phyloP scores from a whole-genome alignment of 2,888 invertebrate species.

The Cordilura impudica region DNA sequence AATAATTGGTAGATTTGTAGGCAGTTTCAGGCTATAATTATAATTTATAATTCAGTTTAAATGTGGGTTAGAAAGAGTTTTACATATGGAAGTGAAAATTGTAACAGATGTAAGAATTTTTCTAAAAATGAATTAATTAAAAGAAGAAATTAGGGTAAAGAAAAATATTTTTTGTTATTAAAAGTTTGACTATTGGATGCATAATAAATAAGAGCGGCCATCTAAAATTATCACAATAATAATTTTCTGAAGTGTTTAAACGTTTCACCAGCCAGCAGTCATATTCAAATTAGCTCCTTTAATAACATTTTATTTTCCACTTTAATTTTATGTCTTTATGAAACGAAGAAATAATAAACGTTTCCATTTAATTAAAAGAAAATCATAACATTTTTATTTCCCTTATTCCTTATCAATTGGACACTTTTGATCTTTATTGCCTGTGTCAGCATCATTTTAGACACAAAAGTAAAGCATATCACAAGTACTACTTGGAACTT shows the following conservation, averaged over 20 bases:
- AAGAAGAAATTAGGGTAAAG: too few relatives aligned
- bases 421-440: constrained; percentile 47
- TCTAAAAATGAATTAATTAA: too few relatives aligned
- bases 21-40: neutral
- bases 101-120: too few relatives aligned
- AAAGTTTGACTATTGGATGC: too few relatives aligned
- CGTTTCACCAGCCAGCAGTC: constrained; percentile 16
- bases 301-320: neutral
- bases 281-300: constrained; percentile 25
- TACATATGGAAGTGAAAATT: neutral
- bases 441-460: constrained; percentile 45
- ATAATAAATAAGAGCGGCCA: too few relatives aligned
- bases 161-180: too few relatives aligned
- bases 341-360: neutral
- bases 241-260: neutral
- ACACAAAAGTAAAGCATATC: constrained; percentile 12
- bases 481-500: constrained; percentile 35
- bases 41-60: neutral
- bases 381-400: constrained; percentile 1
- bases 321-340: neutral
- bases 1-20: constrained; percentile 31
- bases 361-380: constrained; percentile 5
- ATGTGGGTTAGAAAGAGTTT: neutral
- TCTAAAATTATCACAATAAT: too few relatives aligned
- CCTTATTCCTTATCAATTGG: constrained; percentile 44